phyloP scores from a whole-genome alignment of 2,888 invertebrate species.

The Mallateleia sp. region DNA sequence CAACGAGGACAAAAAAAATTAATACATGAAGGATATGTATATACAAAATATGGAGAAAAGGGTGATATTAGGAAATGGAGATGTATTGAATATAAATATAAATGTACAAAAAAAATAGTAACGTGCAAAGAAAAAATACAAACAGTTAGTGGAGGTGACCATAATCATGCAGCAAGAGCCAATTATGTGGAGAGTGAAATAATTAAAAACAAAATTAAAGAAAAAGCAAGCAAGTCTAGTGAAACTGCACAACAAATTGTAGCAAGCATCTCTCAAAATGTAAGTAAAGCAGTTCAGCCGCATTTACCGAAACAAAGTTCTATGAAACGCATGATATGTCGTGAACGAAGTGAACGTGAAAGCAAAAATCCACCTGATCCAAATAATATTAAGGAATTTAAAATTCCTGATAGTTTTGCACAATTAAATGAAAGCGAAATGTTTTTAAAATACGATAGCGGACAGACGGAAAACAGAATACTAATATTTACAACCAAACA shows the following conservation, averaged over 20 bases:
- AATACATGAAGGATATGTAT: background rate
- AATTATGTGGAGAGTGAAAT: background rate
- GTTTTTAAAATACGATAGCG: conserved; percentile 19
- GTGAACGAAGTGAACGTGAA: background rate
- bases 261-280: background rate
- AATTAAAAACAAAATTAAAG: background rate
- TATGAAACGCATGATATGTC: conserved; percentile 1
- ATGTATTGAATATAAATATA: background rate
- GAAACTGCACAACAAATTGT: conserved; percentile 6
- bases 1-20: no score
- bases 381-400: background rate
- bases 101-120: background rate
- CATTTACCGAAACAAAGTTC: conserved; percentile 7
- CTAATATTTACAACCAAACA: conserved; percentile 3
- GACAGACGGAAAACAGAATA: background rate
- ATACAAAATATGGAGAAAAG: background rate
- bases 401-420: background rate
- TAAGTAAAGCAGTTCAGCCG: background rate
- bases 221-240: background rate
- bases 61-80: background rate
- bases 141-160: background rate
- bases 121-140: background rate
- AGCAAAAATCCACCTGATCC: background rate
- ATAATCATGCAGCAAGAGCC: conserved; percentile 6
- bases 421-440: background rate